Evolutionary conservation across 30 jellyfish, hydroid and myxozoan species (phyloP).

Genomic region (Cassiopea xamachana): DNA sequence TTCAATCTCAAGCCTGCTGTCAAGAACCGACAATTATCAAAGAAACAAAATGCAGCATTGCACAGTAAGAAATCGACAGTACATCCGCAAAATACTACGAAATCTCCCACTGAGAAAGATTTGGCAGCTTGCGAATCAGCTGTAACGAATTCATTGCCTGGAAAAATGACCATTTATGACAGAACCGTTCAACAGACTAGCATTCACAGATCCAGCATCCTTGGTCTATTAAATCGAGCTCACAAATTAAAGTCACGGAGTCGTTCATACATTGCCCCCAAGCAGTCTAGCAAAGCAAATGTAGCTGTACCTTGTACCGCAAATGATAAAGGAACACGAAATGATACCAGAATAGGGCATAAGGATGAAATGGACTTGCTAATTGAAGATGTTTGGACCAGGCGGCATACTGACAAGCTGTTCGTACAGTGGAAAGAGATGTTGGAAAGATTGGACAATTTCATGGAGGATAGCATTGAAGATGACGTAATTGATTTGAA

Average conservation of each 20-base stretch:
- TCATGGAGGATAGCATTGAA: not conserved
- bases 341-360: not conserved
- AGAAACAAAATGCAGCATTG: not conserved
- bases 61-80: not conserved
- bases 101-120: not conserved
- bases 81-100: not conserved
- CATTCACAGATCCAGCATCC: conserved; percentile 8
- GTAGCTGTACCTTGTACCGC: not conserved
- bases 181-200: not conserved
- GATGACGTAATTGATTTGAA: not conserved
- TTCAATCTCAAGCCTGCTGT: conserved; percentile 8
- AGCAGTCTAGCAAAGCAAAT: not conserved
- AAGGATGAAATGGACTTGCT: not conserved
- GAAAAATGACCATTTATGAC: not conserved
- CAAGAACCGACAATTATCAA: not conserved
- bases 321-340: not conserved
- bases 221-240: not conserved
- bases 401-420: not conserved
- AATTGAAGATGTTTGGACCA: not conserved
- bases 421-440: not conserved
- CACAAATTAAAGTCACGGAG: not conserved
- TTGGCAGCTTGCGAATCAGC: not conserved
- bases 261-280: not conserved
- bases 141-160: not conserved
- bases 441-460: not conserved